phyloP scores from a whole-genome alignment of 2,113 vertebrate species.

The Antigone vipio region DNA sequence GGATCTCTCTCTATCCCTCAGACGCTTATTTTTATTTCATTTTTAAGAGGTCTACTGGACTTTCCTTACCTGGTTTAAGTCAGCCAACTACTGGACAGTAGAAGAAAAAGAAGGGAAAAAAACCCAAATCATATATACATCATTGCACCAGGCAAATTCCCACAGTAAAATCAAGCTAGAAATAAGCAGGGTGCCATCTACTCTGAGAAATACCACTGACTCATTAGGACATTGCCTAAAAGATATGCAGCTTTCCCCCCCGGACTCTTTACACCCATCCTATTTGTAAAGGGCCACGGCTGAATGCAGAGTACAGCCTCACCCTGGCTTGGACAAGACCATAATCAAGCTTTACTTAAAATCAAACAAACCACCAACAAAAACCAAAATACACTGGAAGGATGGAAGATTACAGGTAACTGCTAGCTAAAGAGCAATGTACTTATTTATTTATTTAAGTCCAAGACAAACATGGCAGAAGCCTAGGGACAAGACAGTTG shows the following conservation, averaged over 20 bases:
- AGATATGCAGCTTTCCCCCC: not conserved
- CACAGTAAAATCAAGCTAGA: not conserved
- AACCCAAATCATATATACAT: too few species aligned
- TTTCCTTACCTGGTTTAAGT: not conserved
- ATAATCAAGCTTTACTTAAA: not conserved
- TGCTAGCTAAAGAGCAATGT: not conserved
- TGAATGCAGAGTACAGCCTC: not conserved
- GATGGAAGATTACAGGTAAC: not conserved
- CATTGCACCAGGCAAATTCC: not conserved
- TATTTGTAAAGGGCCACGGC: not conserved
- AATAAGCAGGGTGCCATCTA: not conserved
- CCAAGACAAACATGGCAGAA: not conserved
- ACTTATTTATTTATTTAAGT: not conserved
- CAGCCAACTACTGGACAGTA: not conserved
- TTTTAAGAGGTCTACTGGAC: not conserved
- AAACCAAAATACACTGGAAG: not conserved
- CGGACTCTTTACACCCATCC: too few species aligned
- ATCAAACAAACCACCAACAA: not conserved
- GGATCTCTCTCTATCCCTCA: not conserved
- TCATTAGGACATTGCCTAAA: not conserved
- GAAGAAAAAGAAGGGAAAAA: too few species aligned
- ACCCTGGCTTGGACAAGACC: not conserved
- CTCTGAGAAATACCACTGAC: not conserved
- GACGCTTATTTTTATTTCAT: not conserved
- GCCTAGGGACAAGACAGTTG: constrained; percentile 3